A percentile compares a stretch with the other conserved stretches of the same genome.
phyloP scores from a whole-genome alignment of 53 echinoderm and acorn worm genomes.

The Patiria pectinifera region DNA sequence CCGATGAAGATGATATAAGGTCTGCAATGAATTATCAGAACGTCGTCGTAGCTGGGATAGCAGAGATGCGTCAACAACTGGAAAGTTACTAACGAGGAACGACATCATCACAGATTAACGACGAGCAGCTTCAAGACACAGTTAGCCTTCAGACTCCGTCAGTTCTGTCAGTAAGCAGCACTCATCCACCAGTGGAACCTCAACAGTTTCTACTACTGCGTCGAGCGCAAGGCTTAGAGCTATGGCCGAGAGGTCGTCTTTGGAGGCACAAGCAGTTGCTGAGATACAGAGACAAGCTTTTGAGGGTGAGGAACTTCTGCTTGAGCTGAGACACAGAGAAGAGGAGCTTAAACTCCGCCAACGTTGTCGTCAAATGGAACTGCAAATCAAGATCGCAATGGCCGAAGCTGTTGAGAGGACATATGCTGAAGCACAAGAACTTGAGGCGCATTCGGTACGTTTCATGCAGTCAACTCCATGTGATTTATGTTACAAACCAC shows the following conservation, averaged over 20 bases:
- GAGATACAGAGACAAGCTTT: conserved; percentile 13
- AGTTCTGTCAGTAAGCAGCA: not conserved
- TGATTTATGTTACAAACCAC: not conserved
- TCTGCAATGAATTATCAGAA: conserved; percentile 1
- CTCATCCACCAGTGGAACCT: too few species aligned
- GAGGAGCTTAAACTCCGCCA: conserved; percentile 30
- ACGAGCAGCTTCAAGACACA: not conserved
- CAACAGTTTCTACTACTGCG: too few species aligned
- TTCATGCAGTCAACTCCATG: conserved; percentile 19
- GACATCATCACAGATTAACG: not conserved
- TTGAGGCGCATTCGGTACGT: not conserved
- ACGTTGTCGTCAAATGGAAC: conserved; percentile 17
- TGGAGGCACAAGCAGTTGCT: conserved; percentile 44
- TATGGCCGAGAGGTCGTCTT: not conserved
- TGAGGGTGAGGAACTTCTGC: conserved; percentile 38
- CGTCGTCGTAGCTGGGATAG: not conserved
- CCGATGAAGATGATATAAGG: conserved; percentile 1
- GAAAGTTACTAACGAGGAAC: not conserved
- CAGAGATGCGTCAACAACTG: not conserved
- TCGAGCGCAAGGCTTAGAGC: conserved; percentile 4
- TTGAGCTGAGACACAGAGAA: conserved; percentile 14
- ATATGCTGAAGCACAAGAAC: conserved; percentile 20
- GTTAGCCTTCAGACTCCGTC: conserved; percentile 17
- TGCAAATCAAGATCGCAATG: conserved; percentile 14
- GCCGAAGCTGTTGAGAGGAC: conserved; percentile 29